Conservation (phyloP, 1,140 invertebrate species). For the Aphelinus certus region DNA sequence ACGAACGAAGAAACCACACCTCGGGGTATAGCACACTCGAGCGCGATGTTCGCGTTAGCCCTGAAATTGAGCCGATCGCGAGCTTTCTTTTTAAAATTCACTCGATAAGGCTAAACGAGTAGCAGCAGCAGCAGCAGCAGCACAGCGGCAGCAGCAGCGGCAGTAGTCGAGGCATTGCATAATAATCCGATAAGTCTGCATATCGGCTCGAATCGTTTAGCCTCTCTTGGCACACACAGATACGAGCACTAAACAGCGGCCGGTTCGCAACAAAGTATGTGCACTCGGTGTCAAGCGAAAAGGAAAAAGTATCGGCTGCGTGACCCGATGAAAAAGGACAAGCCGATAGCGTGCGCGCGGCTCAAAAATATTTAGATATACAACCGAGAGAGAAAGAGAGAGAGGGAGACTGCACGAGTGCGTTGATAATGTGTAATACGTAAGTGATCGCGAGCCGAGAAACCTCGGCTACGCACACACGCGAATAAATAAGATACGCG, state of each 20-base stretch:
- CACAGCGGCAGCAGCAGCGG: too few relatives aligned
- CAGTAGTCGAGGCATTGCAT: slow-evolving; percentile 19
- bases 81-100: slow-evolving; percentile 21
- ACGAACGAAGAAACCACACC: too few relatives aligned
- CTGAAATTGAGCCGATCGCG: not conserved
- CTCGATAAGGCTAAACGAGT: slow-evolving; percentile 18
- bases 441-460: too few relatives aligned
- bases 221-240: not conserved
- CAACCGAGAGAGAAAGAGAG: not conserved
- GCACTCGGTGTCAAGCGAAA: not conserved
- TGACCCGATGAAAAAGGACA: not conserved
- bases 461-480: too few relatives aligned
- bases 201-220: slow-evolving; percentile 17
- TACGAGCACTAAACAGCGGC: not conserved
- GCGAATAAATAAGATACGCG: too few relatives aligned
- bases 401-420: not conserved
- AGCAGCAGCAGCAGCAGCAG: too few relatives aligned
- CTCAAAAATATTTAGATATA: slow-evolving; percentile 21
- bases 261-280: not conserved
- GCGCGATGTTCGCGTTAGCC: too few relatives aligned
- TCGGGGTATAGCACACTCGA: too few relatives aligned
- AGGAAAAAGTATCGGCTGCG: not conserved
- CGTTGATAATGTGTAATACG: too few relatives aligned
- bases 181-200: slow-evolving; percentile 29
- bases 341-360: not conserved